Base-by-base conservation (phyloP, 1,140 invertebrate genomes). In the Drosophila kanapiae region DNA sequence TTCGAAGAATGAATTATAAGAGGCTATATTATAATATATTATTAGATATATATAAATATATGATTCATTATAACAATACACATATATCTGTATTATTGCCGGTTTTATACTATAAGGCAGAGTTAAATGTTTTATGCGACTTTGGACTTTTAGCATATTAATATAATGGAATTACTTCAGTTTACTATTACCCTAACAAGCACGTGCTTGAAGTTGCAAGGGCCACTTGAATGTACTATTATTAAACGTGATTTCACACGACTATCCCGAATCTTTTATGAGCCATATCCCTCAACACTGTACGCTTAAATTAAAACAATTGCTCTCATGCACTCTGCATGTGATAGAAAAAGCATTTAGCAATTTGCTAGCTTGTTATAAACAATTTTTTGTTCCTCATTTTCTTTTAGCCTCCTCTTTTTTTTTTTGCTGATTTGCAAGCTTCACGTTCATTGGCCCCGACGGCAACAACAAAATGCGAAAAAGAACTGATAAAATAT, bases 391-490 rank as follows among this genome's bases (percentile, higher is more conserved):
- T 67, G 48, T 51, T 54, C 43, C 56, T 60, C 58, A 57, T 81
- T 75, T 67, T 27, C 64, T 18, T 57, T 67, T 23, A 42, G 35
- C 23, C 37, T 47, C 56, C 23, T 23, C 23, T 23, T 74, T 69
- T 18, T 67, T 57, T 69, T 87, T 76, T 64, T 82, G 83, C 83
- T 88, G 84, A 86, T 83, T 87, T 78, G 80, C 79, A 75, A 59
- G 84, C 84, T 78, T 75, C 13, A 75, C 83, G 83, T 87, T 87
- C 83, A 88, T 75, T 87, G 83, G 84, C 83, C 83, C 64, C 80
- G 43, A 60, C 35, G 61, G 37, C 69, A 64, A 51, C 74, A 68
- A 75, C 74, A 79, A 75, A 70, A 54, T 65, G 45, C 38, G 63
- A 57, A 75, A 75, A 71, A 68, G 59, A 64, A 64, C 71, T 72